phyloP scores from a whole-genome alignment of 2,888 invertebrate species.

The Acanthosepion lycidas region DNA sequence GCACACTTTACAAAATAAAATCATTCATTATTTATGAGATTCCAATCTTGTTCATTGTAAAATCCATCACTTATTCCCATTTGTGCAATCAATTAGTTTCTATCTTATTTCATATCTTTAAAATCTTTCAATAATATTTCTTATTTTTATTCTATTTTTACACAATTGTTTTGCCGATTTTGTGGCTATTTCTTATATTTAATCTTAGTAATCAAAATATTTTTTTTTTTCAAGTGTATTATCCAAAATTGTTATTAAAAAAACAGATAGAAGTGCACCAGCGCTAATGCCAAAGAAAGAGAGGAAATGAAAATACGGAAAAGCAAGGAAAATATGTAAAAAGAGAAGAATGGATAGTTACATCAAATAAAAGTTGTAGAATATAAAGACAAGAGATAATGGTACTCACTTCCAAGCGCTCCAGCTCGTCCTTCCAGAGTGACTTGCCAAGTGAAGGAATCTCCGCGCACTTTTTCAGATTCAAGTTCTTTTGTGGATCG shows the following conservation, averaged over 20 bases:
- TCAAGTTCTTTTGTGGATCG: constrained; percentile 96
- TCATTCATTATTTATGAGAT: too few relatives aligned
- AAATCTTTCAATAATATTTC: too few relatives aligned
- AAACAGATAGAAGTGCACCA: background rate
- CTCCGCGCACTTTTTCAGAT: constrained; percentile 93
- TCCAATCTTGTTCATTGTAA: too few relatives aligned
- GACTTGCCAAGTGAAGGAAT: constrained; percentile 97
- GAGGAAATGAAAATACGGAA: background rate
- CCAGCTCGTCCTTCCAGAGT: constrained; percentile 97
- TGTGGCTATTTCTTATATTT: too few relatives aligned
- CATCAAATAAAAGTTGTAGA: background rate
- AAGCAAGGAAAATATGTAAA: background rate
- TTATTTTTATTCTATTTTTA: too few relatives aligned
- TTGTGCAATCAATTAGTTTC: too few relatives aligned
- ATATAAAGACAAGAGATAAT: background rate
- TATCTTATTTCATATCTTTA: too few relatives aligned
- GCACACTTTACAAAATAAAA: too few relatives aligned
- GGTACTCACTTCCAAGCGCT: constrained; percentile 83
- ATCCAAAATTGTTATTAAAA: background rate
- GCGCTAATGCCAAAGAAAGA: background rate
- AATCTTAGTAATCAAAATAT: background rate
- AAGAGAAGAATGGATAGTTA: background rate
- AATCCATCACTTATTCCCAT: too few relatives aligned
- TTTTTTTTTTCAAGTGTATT: background rate
- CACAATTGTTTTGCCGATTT: too few relatives aligned